Evolutionary conservation across 1,140 invertebrate species (phyloP), one percentile per base, ranked within the genome.

Genomic region (Ericerus pela): DNA sequence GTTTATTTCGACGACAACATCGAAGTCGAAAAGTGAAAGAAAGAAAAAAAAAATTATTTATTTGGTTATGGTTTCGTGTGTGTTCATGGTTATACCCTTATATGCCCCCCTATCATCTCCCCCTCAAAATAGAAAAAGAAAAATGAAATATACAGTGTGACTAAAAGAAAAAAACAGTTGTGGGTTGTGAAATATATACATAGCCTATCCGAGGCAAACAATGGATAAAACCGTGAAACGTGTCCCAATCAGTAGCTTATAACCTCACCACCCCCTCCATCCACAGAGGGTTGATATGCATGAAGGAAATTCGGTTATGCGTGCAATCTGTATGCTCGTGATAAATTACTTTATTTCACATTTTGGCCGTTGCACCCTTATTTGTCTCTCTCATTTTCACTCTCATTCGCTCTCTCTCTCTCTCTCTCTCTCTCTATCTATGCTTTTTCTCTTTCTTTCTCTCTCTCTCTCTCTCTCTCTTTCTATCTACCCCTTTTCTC

Each of bases 191-290:
- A n/a, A n/a, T n/a, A n/a, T n/a, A n/a, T n/a, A n/a, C n/a, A n/a
- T n/a, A n/a, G n/a, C n/a, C n/a, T n/a, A n/a, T n/a, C n/a, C n/a
- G n/a, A n/a, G n/a, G n/a, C 36, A 24, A 47, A 47, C 41, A 47
- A 47, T 47, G 18, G 41, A n/a, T n/a, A 20, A 47, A 47, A 10
- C 20, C 41, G 41, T 47, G 41, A 47, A 47, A 47, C 41, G 41
- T 22, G 41, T 24, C 10, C 26, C 10, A 47, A 12, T 22, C 41
- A 24, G 41, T 47, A 47, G 41, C 41, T 47, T 47, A 47, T 47
- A 47, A 14, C 41, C 41, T 24, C 14, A 24, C 41, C 8, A 16
- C 3, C 26, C 26, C 2, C 14, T 16, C 20, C 20, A 18, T 5
- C 20, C 20, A 8, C 20, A 16, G 30, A n/a, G 30, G 8, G 14